A percentile compares a stretch with the other conserved stretches of the same genome.
Evolutionary conservation across 2,888 invertebrate genomes (phyloP).

Genomic region (Diplolepis rosae): DNA sequence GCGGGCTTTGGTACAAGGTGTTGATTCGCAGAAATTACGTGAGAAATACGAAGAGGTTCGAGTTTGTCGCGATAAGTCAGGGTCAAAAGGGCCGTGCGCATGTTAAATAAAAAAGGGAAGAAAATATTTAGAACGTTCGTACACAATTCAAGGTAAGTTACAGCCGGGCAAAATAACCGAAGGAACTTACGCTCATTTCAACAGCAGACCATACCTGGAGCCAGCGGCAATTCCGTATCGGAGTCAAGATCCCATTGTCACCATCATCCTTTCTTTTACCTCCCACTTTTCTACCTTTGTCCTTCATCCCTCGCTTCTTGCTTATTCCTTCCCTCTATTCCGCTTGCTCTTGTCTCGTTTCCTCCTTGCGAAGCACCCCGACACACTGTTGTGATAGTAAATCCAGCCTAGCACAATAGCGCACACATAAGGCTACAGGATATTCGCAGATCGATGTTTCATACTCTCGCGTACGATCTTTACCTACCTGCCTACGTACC

Average conservation of each 20-base stretch:
- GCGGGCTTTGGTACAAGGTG: background rate
- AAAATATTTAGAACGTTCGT: constrained; percentile 62
- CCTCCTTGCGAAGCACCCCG: constrained; percentile 49
- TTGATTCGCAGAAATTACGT: constrained; percentile 58
- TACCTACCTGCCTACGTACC: constrained; percentile 36
- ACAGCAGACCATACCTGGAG: constrained; percentile 47
- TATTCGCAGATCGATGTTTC: constrained; percentile 66
- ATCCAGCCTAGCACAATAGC: constrained; percentile 58
- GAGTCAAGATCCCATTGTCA: constrained; percentile 59
- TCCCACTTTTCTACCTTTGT: constrained; percentile 31
- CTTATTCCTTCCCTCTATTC: constrained; percentile 40
- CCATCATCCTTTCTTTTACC: constrained; percentile 45
- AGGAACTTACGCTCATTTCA: constrained; percentile 62
- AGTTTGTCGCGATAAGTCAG: constrained; percentile 47
- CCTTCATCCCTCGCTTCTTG: constrained; percentile 31
- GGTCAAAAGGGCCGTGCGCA: constrained; percentile 52
- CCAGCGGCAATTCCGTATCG: constrained; percentile 61
- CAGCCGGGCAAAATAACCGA: constrained; percentile 58
- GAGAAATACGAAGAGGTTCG: constrained; percentile 58
- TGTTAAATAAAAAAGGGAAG: constrained; percentile 34
- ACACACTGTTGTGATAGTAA: constrained; percentile 58
- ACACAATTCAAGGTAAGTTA: constrained; percentile 55
- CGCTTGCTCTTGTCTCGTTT: constrained; percentile 46
- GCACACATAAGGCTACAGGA: constrained; percentile 58
- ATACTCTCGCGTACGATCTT: constrained; percentile 54